Conservation (phyloP, 2,888 invertebrate species). For the Eupithecia abbreviata region DNA sequence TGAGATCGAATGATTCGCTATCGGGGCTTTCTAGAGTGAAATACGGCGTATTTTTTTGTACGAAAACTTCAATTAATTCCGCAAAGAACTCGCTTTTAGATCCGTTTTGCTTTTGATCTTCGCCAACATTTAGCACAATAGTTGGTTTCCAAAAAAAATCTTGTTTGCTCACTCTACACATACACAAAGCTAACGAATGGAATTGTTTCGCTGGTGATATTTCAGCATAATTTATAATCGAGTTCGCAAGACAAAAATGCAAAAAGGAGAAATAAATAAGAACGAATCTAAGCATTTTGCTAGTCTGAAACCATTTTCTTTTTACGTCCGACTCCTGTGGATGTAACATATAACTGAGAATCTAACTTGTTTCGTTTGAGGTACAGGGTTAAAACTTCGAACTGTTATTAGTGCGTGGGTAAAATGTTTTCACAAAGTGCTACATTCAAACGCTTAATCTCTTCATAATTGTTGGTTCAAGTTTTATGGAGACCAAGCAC, state of each 20-base stretch:
- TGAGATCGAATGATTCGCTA: constrained; percentile 28
- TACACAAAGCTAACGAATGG: constrained; percentile 44
- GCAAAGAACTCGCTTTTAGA: constrained; percentile 39
- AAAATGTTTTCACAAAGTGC: constrained; percentile 21
- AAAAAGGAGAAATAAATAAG: constrained; percentile 33
- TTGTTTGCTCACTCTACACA: constrained; percentile 42
- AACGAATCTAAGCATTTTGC: constrained; percentile 31
- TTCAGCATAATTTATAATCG: constrained; percentile 28
- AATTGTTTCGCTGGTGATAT: constrained; percentile 26
- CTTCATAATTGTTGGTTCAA: constrained; percentile 19
- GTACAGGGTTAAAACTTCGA: constrained; percentile 14
- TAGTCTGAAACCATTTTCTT: constrained; percentile 13
- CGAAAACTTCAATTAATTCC: constrained; percentile 43
- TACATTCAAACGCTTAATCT: constrained; percentile 16
- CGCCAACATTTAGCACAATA: constrained; percentile 40
- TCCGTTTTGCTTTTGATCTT: constrained; percentile 11
- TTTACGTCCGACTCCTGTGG: constrained; percentile 12
- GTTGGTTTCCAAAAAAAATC: constrained; percentile 46
- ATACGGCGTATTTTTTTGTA: constrained; percentile 39
- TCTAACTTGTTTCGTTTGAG: constrained; percentile 14
- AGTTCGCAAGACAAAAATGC: constrained; percentile 22
- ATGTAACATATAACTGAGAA: constrained; percentile 15
- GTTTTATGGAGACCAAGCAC: constrained; percentile 1
- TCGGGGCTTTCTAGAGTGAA: constrained; percentile 12
- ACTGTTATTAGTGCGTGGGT: constrained; percentile 24